Base-by-base conservation (phyloP, 1,140 invertebrate genomes). In the Microplitis demolitor region DNA sequence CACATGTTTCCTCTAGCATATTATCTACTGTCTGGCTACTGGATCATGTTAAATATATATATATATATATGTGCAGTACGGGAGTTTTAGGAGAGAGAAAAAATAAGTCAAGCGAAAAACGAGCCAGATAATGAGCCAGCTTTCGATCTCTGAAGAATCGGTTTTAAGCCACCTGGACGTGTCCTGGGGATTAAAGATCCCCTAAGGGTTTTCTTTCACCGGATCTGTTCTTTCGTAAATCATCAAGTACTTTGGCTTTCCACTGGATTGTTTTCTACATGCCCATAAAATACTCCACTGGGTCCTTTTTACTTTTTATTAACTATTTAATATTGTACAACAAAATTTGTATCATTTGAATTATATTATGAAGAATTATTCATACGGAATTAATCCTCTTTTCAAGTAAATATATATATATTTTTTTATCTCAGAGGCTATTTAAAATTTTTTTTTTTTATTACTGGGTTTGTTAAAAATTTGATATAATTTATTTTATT, bases 101-200 rank as follows among this genome's bases (percentile, higher is more conserved):
- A 61, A 13, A 69, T 34, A 45, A 70, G 16, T 31, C 24, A 33
- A 62, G 68, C 68, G 68, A 62, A 61, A 62, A 70, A 70, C 54
- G 68, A 70, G 37, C 14, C 8, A 50, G 34, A 45, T 70, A 70
- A 70, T 70, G 68, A 70, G 68, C 58, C 58, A 13, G 35, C 37
- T 45, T 11, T 70, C 14, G 8, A 70, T 70, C 58, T 33, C 31
- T 39, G 37, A 58, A 58, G 58, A 70, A 70, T 70, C 68, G 14
- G 35, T 34, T 37, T 60, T 16, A 60, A 58, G 60, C 56, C 60
- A 62, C 60, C 60, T 60, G 68, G 56, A 53, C 14, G 34, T 16
- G 13, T 69, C n/a, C 16, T 13, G 35, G 54, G 56, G 56, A 60
- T 58, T 58, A 58, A 24, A 31, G 24, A 58, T 58, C 56, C 56